Evolutionary conservation across 2,113 vertebrate species (phyloP).

Genomic region (Pseudorhombus dupliciocellatus): DNA sequence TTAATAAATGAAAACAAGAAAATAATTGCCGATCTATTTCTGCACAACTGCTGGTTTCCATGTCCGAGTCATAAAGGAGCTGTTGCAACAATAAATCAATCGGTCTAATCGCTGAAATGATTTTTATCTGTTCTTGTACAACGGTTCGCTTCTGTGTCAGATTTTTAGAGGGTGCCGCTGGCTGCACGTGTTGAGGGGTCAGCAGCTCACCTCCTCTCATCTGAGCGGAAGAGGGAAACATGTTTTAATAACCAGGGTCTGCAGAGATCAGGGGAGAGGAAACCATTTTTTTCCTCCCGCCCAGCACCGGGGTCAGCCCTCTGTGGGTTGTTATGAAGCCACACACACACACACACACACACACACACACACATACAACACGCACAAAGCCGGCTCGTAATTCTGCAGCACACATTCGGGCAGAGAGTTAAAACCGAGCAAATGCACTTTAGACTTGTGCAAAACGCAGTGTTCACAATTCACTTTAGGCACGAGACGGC

Average conservation of each 20-base stretch:
- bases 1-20: too few relatives aligned
- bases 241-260: conserved; percentile 75
- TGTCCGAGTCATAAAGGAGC: too few relatives aligned
- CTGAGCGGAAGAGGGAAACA: conserved; percentile 69
- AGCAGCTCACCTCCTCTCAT: conserved; percentile 60
- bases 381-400: conserved; percentile 5
- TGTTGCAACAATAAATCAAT: conserved; percentile 3
- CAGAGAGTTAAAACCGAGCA: conserved; percentile 18
- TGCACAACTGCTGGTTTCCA: too few relatives aligned
- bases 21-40: too few relatives aligned
- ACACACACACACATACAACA: conserved; percentile 18
- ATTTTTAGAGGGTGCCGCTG: conserved; percentile 15
- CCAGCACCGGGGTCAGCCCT: conserved; percentile 56
- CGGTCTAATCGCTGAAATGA: neutral
- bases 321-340: conserved; percentile 28
- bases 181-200: conserved; percentile 31
- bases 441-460: conserved; percentile 22
- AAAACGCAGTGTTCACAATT: conserved; percentile 26
- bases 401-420: conserved; percentile 13
- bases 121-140: neutral
- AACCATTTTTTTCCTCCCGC: conserved; percentile 49
- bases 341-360: conserved; percentile 36
- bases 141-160: neutral
- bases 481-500: neutral
- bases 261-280: conserved; percentile 69